phyloP scores from a whole-genome alignment of 2,113 vertebrate genomes.

The Paracanthobrama guichenoti region DNA sequence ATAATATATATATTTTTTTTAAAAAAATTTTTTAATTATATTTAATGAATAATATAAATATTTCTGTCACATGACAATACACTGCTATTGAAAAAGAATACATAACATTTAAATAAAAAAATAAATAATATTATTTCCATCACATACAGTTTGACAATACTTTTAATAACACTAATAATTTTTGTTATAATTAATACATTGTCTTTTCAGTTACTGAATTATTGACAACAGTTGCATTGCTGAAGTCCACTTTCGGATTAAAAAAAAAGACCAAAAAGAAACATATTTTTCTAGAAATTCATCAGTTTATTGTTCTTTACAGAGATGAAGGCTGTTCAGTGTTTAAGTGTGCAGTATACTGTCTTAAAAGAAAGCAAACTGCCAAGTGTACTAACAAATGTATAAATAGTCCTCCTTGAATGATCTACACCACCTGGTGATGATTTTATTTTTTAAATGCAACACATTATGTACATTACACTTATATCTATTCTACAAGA shows the following conservation, averaged over 20 bases:
- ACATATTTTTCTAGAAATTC: neutral
- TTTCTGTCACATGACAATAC: neutral
- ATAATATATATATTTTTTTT: no score
- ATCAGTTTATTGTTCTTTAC: neutral
- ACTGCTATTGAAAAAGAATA: neutral
- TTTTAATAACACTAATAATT: neutral
- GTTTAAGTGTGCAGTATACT: no score
- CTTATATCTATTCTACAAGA: no score
- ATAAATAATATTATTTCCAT: neutral
- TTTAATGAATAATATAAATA: neutral
- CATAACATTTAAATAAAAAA: neutral
- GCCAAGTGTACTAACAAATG: no score
- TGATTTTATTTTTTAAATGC: neutral
- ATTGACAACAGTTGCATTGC: neutral
- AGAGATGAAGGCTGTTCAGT: no score
- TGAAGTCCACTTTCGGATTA: neutral
- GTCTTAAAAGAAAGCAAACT: no score
- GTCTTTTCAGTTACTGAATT: neutral
- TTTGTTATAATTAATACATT: neutral
- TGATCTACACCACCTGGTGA: constrained; percentile 8
- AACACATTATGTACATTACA: neutral
- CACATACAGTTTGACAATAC: neutral
- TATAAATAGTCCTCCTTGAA: no score
- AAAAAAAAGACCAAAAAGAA: neutral
- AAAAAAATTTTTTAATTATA: no score